Percentiles rank a stretch among this genome's conserved stretches.
Conservation (phyloP, 2,113 vertebrate species). For the Prietella phreatophila region DNA sequence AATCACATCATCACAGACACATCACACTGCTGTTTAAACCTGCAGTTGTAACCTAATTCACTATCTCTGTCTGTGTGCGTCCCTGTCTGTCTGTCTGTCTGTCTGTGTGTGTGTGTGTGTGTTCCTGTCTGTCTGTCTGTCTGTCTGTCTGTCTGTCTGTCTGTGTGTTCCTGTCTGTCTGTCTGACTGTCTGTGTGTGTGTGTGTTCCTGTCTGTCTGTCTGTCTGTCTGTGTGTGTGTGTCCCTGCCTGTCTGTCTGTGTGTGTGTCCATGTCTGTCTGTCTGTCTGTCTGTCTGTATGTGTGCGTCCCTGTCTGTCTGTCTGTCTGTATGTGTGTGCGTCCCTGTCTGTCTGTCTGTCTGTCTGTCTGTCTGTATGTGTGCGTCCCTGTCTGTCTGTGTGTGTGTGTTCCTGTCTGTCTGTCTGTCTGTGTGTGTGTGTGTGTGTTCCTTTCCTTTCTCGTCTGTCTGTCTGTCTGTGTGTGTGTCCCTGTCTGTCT, state of each 20-base stretch:
- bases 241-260: neutral
- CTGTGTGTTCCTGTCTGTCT: no score
- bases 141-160: neutral
- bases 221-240: neutral
- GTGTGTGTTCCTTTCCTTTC: neutral
- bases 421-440: neutral
- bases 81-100: neutral
- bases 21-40: neutral
- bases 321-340: neutral
- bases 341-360: neutral
- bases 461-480: neutral
- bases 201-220: neutral
- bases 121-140: neutral
- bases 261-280: neutral
- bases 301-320: neutral
- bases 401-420: neutral
- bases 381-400: neutral
- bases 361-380: neutral
- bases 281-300: neutral
- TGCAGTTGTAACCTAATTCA: neutral
- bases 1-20: neutral
- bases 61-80: neutral
- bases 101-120: conserved; percentile 21
- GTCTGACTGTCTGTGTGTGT: neutral
- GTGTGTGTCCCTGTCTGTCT: neutral